Percentiles rank a stretch among this genome's conserved stretches.
These are phyloP conservation scores for Podocnemis expansa DNA, from an alignment of 2,113 vertebrate genomes.

Conservation along the genomic window DNA sequence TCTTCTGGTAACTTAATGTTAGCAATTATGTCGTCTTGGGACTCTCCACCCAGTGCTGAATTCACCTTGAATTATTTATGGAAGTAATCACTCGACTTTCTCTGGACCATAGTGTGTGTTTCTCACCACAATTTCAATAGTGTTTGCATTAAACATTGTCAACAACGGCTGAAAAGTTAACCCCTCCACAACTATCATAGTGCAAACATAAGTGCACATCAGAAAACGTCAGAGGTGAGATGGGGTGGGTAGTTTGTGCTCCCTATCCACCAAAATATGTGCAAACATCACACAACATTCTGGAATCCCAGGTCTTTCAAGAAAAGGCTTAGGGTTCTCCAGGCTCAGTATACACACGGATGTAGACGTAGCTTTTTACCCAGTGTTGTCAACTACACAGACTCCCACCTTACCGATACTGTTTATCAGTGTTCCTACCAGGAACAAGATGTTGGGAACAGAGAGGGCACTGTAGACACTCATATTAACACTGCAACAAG, in stretches of 20 bases:
- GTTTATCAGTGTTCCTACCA: not conserved
- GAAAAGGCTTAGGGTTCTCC: not conserved
- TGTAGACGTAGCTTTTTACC: not conserved
- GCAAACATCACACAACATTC: not conserved
- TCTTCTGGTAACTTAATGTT: not conserved
- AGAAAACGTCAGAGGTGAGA: not conserved
- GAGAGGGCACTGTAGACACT: not conserved
- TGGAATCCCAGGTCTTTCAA: not conserved
- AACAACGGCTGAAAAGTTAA: not conserved
- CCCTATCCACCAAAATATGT: not conserved
- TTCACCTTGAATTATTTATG: not conserved
- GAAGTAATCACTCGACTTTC: slow-evolving; percentile 6
- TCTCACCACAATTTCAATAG: not conserved
- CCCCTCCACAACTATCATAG: not conserved
- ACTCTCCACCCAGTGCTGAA: not conserved
- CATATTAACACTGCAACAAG: rapidly evolving
- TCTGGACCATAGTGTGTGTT: not conserved
- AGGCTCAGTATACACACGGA: not conserved
- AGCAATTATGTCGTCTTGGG: slow-evolving; percentile 26
- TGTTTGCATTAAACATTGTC: not conserved
- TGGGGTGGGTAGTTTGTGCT: not conserved
- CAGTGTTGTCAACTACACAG: not conserved
- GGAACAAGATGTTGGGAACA: not conserved
- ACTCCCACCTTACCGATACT: not conserved
- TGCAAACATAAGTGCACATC: not conserved